Percentiles rank a stretch among this genome's conserved stretches.
Evolutionary conservation across 2,888 invertebrate genomes (phyloP).

Genomic region (Actias luna): DNA sequence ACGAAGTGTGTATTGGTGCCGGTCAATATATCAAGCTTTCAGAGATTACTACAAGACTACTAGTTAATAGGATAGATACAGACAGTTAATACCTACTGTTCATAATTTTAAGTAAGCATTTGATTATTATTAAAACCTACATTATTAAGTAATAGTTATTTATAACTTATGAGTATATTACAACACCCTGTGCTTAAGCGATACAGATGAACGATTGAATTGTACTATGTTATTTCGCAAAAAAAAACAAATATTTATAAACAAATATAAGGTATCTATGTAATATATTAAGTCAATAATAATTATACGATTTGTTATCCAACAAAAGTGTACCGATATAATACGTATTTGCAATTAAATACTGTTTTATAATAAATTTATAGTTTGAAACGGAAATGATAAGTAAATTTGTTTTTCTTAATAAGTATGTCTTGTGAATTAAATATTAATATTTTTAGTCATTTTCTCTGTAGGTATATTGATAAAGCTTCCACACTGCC

Average conservation of each 20-base stretch:
- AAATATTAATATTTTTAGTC: not conserved
- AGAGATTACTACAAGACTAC: slow-evolving; percentile 21
- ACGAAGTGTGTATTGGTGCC: slow-evolving; percentile 30
- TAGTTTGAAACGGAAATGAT: not conserved
- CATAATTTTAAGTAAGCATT: slow-evolving; percentile 32
- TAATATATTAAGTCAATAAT: not conserved
- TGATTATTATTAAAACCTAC: slow-evolving; percentile 28
- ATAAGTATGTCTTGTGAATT: not conserved
- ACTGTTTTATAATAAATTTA: too few relatives aligned
- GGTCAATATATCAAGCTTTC: slow-evolving; percentile 31
- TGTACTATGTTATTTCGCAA: slow-evolving; percentile 2
- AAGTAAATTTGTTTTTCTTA: not conserved
- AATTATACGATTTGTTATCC: not conserved
- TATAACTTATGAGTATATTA: slow-evolving; percentile 45
- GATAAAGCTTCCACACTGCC: not conserved
- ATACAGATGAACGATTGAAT: slow-evolving; percentile 27
- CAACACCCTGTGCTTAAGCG: slow-evolving; percentile 60
- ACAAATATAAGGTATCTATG: not conserved
- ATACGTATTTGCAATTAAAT: not conserved
- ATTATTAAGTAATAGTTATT: slow-evolving; percentile 36
- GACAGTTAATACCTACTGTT: slow-evolving; percentile 33
- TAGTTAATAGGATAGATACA: slow-evolving; percentile 32
- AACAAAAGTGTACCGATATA: not conserved
- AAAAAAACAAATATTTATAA: not conserved
- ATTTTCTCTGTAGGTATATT: not conserved